Conservation (phyloP, 2,888 invertebrate species). For the Polia nebulosa region DNA sequence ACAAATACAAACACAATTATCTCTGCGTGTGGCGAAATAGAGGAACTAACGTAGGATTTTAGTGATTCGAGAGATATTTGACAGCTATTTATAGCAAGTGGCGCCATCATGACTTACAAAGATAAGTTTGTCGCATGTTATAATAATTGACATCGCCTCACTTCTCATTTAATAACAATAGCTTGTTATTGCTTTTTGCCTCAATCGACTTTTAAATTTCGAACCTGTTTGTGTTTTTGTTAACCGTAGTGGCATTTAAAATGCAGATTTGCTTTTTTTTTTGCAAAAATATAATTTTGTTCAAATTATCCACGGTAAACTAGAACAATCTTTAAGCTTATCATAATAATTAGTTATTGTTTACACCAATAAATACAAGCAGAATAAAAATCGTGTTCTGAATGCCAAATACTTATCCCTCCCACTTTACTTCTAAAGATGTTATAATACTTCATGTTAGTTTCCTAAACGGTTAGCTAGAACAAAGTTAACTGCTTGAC, state of each 20-base stretch:
- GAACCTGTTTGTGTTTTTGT: slow-evolving; percentile 6
- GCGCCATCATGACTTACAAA: not conserved
- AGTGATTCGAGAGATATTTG: slow-evolving; percentile 10
- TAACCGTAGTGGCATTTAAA: slow-evolving; percentile 13
- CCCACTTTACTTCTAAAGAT: slow-evolving; percentile 5
- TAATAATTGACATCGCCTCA: slow-evolving; percentile 6
- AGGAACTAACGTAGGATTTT: slow-evolving; percentile 16
- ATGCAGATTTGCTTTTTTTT: slow-evolving; percentile 8
- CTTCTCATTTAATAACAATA: slow-evolving; percentile 25
- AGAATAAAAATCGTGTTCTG: slow-evolving; percentile 3
- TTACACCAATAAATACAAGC: not conserved
- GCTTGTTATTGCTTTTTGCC: slow-evolving; percentile 10
- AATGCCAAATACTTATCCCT: not conserved
- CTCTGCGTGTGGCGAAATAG: slow-evolving; percentile 8
- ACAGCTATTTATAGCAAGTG: not conserved
- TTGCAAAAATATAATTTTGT: not conserved
- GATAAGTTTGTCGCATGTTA: slow-evolving; percentile 1
- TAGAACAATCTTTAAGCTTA: not conserved
- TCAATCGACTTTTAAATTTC: slow-evolving; percentile 34
- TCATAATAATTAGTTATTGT: not conserved
- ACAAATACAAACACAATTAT: slow-evolving; percentile 7
- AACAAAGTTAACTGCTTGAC: slow-evolving; percentile 53
- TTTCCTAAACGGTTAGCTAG: slow-evolving; percentile 57
- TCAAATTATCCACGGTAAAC: not conserved
- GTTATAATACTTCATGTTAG: slow-evolving; percentile 33